These are phyloP conservation scores for Gryllus bimaculatus DNA, from an alignment of 1,140 invertebrate species.

Conservation along the genomic window DNA sequence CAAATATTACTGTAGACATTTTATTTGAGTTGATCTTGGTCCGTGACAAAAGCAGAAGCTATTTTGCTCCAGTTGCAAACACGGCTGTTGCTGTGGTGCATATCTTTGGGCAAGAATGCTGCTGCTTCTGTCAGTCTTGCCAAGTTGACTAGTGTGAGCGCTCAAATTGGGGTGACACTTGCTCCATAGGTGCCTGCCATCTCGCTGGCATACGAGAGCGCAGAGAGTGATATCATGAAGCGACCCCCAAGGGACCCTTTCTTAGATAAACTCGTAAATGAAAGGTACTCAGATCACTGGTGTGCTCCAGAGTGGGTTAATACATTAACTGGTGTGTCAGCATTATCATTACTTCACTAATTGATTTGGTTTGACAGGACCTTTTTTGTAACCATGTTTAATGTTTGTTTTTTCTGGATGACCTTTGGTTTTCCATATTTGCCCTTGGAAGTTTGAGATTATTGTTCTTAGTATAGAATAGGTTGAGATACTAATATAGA, in stretches of 20 bases:
- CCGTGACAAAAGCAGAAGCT: background rate
- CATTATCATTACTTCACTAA: background rate
- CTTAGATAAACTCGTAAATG: constrained; percentile 58
- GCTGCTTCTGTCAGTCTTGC: background rate
- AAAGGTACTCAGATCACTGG: constrained; percentile 34
- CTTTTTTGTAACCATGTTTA: background rate
- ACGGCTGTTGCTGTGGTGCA: too few relatives aligned
- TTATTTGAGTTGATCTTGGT: background rate
- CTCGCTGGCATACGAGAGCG: constrained; percentile 60
- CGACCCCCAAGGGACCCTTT: constrained; percentile 52
- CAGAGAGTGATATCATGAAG: constrained; percentile 67
- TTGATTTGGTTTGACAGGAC: constrained; percentile 1
- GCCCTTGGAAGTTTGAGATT: background rate
- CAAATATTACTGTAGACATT: too few relatives aligned
- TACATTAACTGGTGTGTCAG: constrained; percentile 6
- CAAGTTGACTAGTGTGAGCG: background rate
- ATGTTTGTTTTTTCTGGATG: background rate
- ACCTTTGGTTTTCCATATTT: background rate
- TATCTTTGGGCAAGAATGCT: background rate
- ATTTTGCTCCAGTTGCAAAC: background rate
- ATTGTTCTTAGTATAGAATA: background rate
- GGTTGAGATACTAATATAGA: background rate
- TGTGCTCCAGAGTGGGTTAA: background rate
- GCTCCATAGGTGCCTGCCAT: constrained; percentile 49
- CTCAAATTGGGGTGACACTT: background rate